These are phyloP conservation scores for Peromyscus aztecus DNA, from an alignment of 2,797 vertebrate genomes.

Conservation along the genomic window DNA sequence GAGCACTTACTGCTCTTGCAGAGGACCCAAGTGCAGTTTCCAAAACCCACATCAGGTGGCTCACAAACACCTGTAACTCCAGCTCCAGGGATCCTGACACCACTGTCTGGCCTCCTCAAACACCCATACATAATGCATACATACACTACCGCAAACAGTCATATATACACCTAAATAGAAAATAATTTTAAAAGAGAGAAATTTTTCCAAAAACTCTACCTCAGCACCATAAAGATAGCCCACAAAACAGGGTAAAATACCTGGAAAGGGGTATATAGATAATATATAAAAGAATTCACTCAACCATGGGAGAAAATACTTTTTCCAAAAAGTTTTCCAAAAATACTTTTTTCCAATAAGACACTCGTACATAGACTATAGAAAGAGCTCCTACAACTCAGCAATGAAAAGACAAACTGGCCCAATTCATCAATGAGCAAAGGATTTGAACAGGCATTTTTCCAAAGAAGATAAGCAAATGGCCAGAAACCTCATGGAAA, in stretches of 20 bases:
- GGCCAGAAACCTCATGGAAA: background rate
- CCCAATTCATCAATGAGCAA: background rate
- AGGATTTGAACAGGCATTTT: background rate
- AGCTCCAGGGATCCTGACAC: background rate
- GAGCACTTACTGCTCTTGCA: background rate
- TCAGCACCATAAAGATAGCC: background rate
- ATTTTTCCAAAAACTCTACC: background rate
- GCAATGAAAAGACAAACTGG: conserved; percentile 9
- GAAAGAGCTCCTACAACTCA: background rate
- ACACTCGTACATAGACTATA: background rate
- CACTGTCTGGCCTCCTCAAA: background rate
- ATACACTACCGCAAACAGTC: background rate
- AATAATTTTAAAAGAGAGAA: background rate
- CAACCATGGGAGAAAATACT: background rate
- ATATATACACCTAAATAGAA: background rate
- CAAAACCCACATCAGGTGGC: background rate
- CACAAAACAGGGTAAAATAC: background rate
- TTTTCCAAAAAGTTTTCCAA: background rate
- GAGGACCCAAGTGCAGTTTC: background rate
- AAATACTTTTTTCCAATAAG: background rate
- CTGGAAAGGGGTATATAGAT: background rate
- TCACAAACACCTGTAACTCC: background rate
- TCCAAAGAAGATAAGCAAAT: conserved; percentile 16
- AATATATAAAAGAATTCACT: background rate
- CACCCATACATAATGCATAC: background rate